Conservation (phyloP, 2,888 invertebrate species). For the Andrena camellia region DNA sequence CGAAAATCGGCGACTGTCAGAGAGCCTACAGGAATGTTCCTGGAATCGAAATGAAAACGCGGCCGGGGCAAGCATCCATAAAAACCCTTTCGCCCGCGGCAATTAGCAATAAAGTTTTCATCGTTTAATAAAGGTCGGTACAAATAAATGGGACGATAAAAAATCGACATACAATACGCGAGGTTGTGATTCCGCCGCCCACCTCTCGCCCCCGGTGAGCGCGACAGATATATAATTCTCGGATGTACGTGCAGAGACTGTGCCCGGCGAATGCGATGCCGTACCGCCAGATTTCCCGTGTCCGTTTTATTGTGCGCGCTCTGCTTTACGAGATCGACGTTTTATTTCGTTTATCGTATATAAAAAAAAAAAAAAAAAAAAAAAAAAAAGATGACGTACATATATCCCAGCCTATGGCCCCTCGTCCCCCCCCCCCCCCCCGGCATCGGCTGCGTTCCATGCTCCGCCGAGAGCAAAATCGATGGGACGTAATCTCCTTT, state of each 20-base stretch:
- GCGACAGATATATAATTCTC: constrained; percentile 70
- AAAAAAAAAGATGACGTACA: constrained; percentile 45
- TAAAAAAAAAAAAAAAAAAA: constrained; percentile 63
- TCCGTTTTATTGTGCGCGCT: constrained; percentile 68
- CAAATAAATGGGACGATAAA: constrained; percentile 82
- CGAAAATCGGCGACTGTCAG: background rate
- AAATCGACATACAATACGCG: constrained; percentile 79
- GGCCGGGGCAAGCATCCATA: constrained; percentile 78
- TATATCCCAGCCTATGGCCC: constrained; percentile 22
- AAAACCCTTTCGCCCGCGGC: constrained; percentile 80
- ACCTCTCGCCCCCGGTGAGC: constrained; percentile 22
- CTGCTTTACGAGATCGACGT: constrained; percentile 75
- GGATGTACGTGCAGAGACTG: constrained; percentile 67
- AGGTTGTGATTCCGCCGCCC: constrained; percentile 27
- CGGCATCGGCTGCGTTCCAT: constrained; percentile 39
- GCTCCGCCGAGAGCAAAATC: constrained; percentile 28
- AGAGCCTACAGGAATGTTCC: constrained; percentile 63
- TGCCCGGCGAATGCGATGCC: constrained; percentile 65
- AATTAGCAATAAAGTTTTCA: constrained; percentile 83
- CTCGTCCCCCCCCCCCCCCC: constrained; percentile 37
- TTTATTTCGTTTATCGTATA: constrained; percentile 74
- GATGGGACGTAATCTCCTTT: constrained; percentile 50
- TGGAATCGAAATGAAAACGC: constrained; percentile 79
- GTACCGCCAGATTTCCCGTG: constrained; percentile 70
- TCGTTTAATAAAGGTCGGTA: constrained; percentile 82